Base-by-base conservation (phyloP, 2,797 vertebrate genomes). In the Chlorospingus flavigularis region DNA sequence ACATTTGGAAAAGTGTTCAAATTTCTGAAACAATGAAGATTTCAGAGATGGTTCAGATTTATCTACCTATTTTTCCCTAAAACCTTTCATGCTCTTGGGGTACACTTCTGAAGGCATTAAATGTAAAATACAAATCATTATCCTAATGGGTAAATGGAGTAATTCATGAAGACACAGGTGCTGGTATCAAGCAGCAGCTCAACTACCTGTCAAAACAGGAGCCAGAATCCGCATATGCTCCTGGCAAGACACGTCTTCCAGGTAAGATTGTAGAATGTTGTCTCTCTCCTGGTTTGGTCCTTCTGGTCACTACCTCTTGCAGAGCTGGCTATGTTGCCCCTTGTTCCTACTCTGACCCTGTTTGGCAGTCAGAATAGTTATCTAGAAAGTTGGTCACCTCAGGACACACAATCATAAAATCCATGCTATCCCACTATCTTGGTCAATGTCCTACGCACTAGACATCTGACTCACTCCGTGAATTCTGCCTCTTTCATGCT, bases 1-100 rank as follows among this genome's bases (percentile, higher is more conserved):
- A 60, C 28, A 71, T 73, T 85, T 40, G 57, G 48, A 79, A 47
- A 86, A 93, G 60, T 10, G 19, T 71, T 94, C 45, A 65, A n/a
- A 74, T 54, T 76, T 61, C 54, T 21, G 10, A 88, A 88, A 81
- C 17, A 30, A 83, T 51, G 67, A 33, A 50, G 39, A 70, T 66
- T 62, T 79, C 66, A 72, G 50, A 81, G 91, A 66, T 28, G 5
- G 35, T 57, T 88, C 31, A 42, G 26, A 70, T 50, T 54, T 63
- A 39, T 55, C 35, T 62, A 11, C 19, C 25, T 31, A 35, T 60
- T 86, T 67, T 63, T 11, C 23, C 55, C 21, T 28, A 3, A 73
- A 79, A 60, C 30, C 8, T 58, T 70, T 55, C 55, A 45, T 31
- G 45, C 3, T 71, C 12, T 66, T 73, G 23, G 6, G 28, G 4